Evolutionary conservation across 2,888 invertebrate species (phyloP).

Genomic region (Plagodis dolabraria): DNA sequence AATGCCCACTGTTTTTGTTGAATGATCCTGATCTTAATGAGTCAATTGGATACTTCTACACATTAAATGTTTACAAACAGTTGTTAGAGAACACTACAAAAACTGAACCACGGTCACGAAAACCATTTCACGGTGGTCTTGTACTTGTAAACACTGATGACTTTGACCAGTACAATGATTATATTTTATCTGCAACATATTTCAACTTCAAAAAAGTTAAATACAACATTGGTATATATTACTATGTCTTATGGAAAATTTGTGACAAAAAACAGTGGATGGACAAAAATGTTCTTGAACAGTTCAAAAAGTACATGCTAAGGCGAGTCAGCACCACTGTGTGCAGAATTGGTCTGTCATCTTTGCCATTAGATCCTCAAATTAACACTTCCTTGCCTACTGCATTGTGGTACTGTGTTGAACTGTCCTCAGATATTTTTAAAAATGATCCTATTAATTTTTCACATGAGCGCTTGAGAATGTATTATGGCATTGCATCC

Average conservation of each 20-base stretch:
- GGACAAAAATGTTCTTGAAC: slow-evolving; percentile 53
- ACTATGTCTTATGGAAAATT: slow-evolving; percentile 55
- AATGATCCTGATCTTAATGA: slow-evolving; percentile 48
- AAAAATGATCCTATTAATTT: slow-evolving; percentile 47
- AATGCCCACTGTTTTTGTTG: slow-evolving; percentile 52
- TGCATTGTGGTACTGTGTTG: slow-evolving; percentile 57
- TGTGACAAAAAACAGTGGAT: slow-evolving; percentile 59
- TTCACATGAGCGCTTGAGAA: slow-evolving; percentile 48
- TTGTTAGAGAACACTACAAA: slow-evolving; percentile 40
- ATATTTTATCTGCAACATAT: slow-evolving; percentile 55
- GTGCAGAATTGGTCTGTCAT: slow-evolving; percentile 52
- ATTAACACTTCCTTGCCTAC: slow-evolving; percentile 42
- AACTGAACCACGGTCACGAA: slow-evolving; percentile 53
- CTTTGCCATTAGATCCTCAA: slow-evolving; percentile 52
- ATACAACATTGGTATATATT: slow-evolving; percentile 54
- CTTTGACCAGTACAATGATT: slow-evolving; percentile 60
- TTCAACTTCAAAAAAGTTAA: slow-evolving; percentile 51
- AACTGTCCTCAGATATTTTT: slow-evolving; percentile 50
- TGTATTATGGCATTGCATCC: slow-evolving; percentile 41
- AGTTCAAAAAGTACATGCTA: slow-evolving; percentile 50
- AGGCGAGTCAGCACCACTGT: slow-evolving; percentile 47
- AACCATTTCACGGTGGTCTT: slow-evolving; percentile 52
- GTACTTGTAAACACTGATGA: slow-evolving; percentile 48
- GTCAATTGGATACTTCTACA: slow-evolving; percentile 58
- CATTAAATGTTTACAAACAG: slow-evolving; percentile 54